Percentiles rank a stretch among this genome's conserved stretches.
phyloP scores from a whole-genome alignment of 1,140 invertebrate genomes.

The Solenopsis fugax region DNA sequence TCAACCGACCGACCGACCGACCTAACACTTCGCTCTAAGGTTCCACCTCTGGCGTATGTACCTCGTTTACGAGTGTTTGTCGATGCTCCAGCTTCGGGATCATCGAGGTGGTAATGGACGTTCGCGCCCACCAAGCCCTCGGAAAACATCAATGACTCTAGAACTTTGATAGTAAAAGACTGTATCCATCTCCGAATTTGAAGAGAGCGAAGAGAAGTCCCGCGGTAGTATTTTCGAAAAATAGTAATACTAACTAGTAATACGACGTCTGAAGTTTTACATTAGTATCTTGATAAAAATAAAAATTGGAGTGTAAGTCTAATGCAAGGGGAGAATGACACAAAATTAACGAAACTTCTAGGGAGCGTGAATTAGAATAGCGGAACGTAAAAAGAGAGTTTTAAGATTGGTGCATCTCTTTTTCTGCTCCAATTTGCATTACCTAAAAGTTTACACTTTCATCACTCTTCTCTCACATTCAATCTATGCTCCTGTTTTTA shows the following conservation, averaged over 20 bases:
- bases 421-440: too few species aligned
- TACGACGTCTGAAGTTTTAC: neutral
- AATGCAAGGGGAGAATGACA: too few species aligned
- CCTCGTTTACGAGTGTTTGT: constrained; percentile 76
- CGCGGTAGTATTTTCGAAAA: neutral
- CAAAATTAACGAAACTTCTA: too few species aligned
- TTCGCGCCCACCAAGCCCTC: constrained; percentile 4
- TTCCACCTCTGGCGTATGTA: constrained; percentile 72
- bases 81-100: constrained; percentile 61
- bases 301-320: too few species aligned
- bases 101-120: constrained; percentile 60
- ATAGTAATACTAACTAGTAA: neutral
- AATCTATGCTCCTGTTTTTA: too few species aligned
- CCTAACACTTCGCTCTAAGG: constrained; percentile 75
- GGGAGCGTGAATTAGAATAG: too few species aligned
- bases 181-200: neutral
- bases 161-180: neutral
- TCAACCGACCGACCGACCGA: constrained; percentile 53
- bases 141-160: constrained; percentile 17
- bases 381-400: too few species aligned
- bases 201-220: neutral
- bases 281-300: too few species aligned
- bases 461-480: too few species aligned
- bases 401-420: too few species aligned
- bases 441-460: too few species aligned